phyloP scores from a whole-genome alignment of 2,797 vertebrate genomes.

The Pelodytes ibericus region DNA sequence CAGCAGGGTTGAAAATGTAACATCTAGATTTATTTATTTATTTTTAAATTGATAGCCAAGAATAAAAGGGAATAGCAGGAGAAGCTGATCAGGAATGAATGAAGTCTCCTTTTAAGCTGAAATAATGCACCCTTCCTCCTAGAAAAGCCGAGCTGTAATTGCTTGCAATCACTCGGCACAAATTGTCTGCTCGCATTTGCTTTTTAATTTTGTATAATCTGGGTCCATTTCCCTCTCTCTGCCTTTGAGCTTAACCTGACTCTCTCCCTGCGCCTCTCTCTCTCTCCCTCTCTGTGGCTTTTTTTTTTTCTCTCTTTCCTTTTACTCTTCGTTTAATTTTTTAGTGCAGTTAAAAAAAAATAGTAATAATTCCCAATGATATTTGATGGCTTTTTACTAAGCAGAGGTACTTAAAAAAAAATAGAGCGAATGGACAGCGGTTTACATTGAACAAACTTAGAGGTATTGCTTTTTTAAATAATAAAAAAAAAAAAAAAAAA shows the following conservation, averaged over 20 bases:
- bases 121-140: constrained; percentile 71
- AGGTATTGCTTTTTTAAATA: constrained; percentile 60
- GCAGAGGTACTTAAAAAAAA: constrained; percentile 65
- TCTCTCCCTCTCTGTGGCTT: constrained; percentile 62
- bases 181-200: constrained; percentile 83
- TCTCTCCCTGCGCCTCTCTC: constrained; percentile 68
- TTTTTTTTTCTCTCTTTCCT: constrained; percentile 65
- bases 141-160: constrained; percentile 82
- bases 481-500: no score
- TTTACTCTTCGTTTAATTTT: constrained; percentile 69
- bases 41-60: constrained; percentile 76
- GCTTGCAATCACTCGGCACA: constrained; percentile 82
- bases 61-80: constrained; percentile 79
- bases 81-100: constrained; percentile 83
- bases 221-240: constrained; percentile 81
- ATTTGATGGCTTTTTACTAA: constrained; percentile 69
- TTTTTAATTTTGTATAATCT: constrained; percentile 89
- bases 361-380: constrained; percentile 68
- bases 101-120: constrained; percentile 82
- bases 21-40: constrained; percentile 74
- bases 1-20: constrained; percentile 70
- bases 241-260: constrained; percentile 82
- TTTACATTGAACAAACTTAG: constrained; percentile 60
- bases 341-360: constrained; percentile 64
- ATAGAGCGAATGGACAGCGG: constrained; percentile 33